Evolutionary conservation across 2,888 invertebrate species (phyloP), one percentile per base, ranked within the genome.

Genomic region (Meghimatium bilineatum): DNA sequence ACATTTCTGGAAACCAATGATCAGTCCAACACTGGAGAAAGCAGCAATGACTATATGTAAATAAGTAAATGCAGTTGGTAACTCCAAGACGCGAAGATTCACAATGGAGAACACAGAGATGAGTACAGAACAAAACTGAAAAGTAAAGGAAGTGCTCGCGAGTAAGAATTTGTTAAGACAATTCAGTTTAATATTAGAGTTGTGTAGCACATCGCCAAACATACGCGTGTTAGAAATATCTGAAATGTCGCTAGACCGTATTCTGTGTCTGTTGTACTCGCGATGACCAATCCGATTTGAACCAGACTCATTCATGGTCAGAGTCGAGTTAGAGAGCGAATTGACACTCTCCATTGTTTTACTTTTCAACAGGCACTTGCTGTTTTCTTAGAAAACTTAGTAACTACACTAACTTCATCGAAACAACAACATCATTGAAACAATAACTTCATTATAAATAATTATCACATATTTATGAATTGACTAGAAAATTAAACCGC

Each of bases 61-160:
- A 14, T 38, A 52, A 17, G 49, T 32, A 17, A 63, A 32, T 1
- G 2, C 26, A 10, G 8, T 1, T 3, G 60, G 56, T 23, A 38
- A 20, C 26, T 44, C 20, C 20, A 81, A 38, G 23, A 74, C 5
- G 0, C 20, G n/a, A 10, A 81, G n/a, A 29, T 81, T 81, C 17
- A 74, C 26, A 17, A 52, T 32, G 32, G 72, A 81, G n/a, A 74
- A 81, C 72, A 81, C 38, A 29, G 81, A 49, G 0, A 44, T 44
- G 1, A 81, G 26, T 26, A 71, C 63, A 26, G 63, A 26, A 23
- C 69, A 63, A 32, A 38, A 81, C 74, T 81, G 81, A 12, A 81
- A 36, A 29, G 60, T 29, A 63, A 81, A 72, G 0, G 60, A 56
- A 10, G 81, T 63, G n/a, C 60, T 44, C 44, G 74, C 17, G 14